Evolutionary conservation across 1,140 invertebrate genomes (phyloP).

Genomic region (Aricia agestis): DNA sequence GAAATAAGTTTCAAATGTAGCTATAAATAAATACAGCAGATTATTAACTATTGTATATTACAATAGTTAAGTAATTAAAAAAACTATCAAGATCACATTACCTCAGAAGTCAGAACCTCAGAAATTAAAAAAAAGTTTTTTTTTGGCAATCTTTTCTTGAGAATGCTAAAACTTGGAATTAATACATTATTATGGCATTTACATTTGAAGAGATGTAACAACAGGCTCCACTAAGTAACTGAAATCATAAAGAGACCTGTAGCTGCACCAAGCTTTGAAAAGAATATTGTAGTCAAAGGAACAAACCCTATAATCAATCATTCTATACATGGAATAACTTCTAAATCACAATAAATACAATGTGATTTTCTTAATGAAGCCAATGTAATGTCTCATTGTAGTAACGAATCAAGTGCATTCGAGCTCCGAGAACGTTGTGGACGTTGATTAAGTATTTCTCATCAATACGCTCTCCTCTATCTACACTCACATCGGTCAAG

Average conservation of each 20-base stretch:
- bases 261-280: neutral
- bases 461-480: conserved; percentile 58
- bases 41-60: too few relatives aligned
- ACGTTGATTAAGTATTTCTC: conserved; percentile 60
- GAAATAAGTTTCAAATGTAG: too few relatives aligned
- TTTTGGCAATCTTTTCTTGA: too few relatives aligned
- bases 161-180: too few relatives aligned
- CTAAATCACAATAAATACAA: conserved; percentile 18
- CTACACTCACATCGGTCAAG: conserved; percentile 49
- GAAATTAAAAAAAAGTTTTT: too few relatives aligned
- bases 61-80: too few relatives aligned
- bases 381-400: conserved; percentile 23
- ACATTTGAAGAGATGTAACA: too few relatives aligned
- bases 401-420: conserved; percentile 22
- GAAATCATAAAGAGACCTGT: neutral
- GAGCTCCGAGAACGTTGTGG: conserved; percentile 38
- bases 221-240: too few relatives aligned
- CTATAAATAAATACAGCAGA: too few relatives aligned
- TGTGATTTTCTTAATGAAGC: conserved; percentile 21
- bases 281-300: neutral
- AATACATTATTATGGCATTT: too few relatives aligned
- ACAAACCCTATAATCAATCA: conserved; percentile 3
- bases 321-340: conserved; percentile 6
- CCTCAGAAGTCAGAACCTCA: too few relatives aligned
- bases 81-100: too few relatives aligned